Evolutionary conservation across 37 sponge, comb jelly and placozoan species (phyloP), one percentile per base, ranked within the genome.

Genomic region (Theonella swinhoei): DNA sequence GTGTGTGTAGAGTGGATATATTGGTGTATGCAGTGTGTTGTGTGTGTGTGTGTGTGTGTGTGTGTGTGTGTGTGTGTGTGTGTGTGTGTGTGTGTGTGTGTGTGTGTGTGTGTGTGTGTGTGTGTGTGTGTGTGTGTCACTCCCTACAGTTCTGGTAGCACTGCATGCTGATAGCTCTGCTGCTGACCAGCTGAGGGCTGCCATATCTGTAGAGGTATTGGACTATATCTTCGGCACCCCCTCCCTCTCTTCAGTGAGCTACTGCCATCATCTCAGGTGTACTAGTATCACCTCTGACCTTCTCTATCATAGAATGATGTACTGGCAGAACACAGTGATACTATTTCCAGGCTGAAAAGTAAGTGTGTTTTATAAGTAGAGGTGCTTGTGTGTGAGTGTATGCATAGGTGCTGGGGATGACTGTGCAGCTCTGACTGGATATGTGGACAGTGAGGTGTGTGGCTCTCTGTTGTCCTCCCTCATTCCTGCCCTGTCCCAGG

Each of bases 31-130:
- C 42, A 30, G 81, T 42, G 29, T 70, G 61, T 30, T n/a, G n/a
- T n/a, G n/a, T n/a, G n/a, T n/a, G n/a, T n/a, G n/a, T n/a, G n/a
- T n/a, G n/a, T n/a, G n/a, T 61, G 66, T 65, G 66, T 70, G 73
- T 70, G 82, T 70, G 73, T 64, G 80, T 79, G 68, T 64, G 73
- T 71, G 72, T 70, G 73, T 81, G 82, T 71, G 82, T 71, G 73
- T 70, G 82, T 81, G 73, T 81, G 73, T 71, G 72, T 81, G 73
- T 70, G 73, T 71, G 73, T 70, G 73, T 81, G 72, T 70, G 73
- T 81, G 82, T 72, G 82, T 70, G 80, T 80, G 68, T 70, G 60
- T 81, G 82, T 70, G 62, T 70, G 35, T 64, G 34, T 79, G 68
- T 79, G 67, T 30, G 68, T 79, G 68, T 64, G 31, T 79, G 39